Evolutionary conservation across 2,113 vertebrate genomes (phyloP).

Genomic region (Forbesichthys agassizii): DNA sequence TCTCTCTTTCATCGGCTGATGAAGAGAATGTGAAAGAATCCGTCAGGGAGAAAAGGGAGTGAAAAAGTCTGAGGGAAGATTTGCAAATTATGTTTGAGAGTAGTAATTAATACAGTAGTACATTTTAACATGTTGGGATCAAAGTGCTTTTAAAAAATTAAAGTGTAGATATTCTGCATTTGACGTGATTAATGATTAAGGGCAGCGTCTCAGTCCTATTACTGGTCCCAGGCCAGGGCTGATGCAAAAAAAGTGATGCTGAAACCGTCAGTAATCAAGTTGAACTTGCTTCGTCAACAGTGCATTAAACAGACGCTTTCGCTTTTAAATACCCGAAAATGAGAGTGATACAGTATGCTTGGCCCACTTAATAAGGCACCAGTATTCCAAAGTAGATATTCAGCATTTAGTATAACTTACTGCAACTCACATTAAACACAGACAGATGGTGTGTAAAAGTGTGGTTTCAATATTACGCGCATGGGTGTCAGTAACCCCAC

Average conservation of each 20-base stretch:
- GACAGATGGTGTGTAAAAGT: background rate
- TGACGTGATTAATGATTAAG: conserved; percentile 68
- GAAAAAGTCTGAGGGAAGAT: conserved; percentile 44
- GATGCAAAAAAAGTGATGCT: conserved; percentile 67
- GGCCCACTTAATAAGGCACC: conserved; percentile 8
- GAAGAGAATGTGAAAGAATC: conserved; percentile 31
- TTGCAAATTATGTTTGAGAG: conserved; percentile 40
- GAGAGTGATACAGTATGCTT: conserved; percentile 12
- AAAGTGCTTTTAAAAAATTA: conserved; percentile 60
- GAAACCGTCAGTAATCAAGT: conserved; percentile 64
- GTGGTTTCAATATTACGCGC: too few relatives aligned
- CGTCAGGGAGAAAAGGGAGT: background rate
- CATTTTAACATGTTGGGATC: conserved; percentile 50
- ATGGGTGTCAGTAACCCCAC: background rate
- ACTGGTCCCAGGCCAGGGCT: conserved; percentile 57
- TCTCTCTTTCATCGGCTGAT: conserved; percentile 66
- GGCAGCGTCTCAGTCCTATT: conserved; percentile 56
- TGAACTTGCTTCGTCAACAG: conserved; percentile 30
- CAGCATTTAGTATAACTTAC: conserved; percentile 32
- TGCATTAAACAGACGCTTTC: too few relatives aligned
- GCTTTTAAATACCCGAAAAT: conserved; percentile 12
- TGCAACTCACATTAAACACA: background rate
- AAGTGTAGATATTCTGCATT: conserved; percentile 64
- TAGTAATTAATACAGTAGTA: background rate
- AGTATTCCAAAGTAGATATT: conserved; percentile 21